These are phyloP conservation scores for Pseudomugil tenellus DNA, from an alignment of 2,797 vertebrate species.

Conservation along the genomic window DNA sequence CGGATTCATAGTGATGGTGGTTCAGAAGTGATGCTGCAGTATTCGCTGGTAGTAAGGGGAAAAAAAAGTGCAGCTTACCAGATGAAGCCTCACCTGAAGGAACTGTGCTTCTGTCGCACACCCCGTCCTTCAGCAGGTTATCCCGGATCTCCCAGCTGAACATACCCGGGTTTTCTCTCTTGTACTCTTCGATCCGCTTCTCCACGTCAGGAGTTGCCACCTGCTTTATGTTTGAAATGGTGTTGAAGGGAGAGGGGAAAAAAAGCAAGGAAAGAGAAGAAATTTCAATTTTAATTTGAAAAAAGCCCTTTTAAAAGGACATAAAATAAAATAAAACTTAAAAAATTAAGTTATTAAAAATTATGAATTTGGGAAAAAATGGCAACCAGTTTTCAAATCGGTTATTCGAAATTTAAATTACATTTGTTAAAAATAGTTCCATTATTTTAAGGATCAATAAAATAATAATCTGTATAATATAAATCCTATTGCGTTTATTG, in stretches of 20 bases:
- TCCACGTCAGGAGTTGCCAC: conserved; percentile 94
- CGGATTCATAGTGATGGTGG: conserved; percentile 57
- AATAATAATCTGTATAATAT: not conserved
- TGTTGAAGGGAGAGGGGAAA: conserved; percentile 1
- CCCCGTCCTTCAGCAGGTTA: conserved; percentile 94
- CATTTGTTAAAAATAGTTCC: not conserved
- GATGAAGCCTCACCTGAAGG: conserved; percentile 92
- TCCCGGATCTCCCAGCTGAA: conserved; percentile 99
- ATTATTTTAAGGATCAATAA: not conserved
- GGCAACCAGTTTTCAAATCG: not conserved
- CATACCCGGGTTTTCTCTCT: conserved; percentile 96
- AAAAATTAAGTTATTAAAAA: too few species aligned
- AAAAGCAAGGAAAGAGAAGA: too few species aligned
- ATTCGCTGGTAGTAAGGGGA: conserved; percentile 72
- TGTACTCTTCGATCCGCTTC: conserved; percentile 98
- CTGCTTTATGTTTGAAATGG: conserved; percentile 88
- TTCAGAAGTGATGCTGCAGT: conserved; percentile 68
- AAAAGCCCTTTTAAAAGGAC: too few species aligned
- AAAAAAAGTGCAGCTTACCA: conserved; percentile 83
- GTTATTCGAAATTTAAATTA: not conserved
- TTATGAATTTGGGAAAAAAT: too few species aligned
- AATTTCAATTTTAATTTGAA: conserved; percentile 40
- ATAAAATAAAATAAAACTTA: too few species aligned
- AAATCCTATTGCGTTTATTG: not conserved
- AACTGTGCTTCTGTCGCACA: conserved; percentile 96